Conservation (phyloP, 2,797 vertebrate species). For the Spea hammondii region DNA sequence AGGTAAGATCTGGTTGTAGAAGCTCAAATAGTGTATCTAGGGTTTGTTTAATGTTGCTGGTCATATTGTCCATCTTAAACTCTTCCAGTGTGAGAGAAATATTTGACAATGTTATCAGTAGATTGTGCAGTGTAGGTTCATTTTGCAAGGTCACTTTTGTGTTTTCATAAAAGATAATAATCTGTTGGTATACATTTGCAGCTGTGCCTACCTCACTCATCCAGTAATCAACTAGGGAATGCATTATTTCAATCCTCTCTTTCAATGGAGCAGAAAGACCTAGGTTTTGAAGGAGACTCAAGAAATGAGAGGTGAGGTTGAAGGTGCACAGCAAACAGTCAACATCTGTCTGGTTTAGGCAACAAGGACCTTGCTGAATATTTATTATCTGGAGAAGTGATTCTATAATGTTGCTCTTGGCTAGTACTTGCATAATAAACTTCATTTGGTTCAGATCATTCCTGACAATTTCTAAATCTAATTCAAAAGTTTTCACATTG, state of each 20-base stretch:
- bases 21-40: not conserved
- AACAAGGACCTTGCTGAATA: not conserved
- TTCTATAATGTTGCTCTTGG: constrained; percentile 16
- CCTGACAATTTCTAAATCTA: constrained; percentile 3
- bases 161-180: constrained; percentile 12
- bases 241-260: not conserved
- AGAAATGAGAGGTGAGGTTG: constrained; percentile 25
- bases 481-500: not conserved
- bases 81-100: constrained; percentile 10
- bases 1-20: not conserved
- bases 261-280: not conserved
- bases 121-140: not conserved
- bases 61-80: not conserved
- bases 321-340: constrained; percentile 10
- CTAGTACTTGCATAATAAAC: not conserved
- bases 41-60: not conserved
- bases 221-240: constrained; percentile 30
- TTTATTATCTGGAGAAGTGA: constrained; percentile 2
- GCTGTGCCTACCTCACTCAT: constrained; percentile 10
- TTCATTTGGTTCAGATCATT: constrained; percentile 7
- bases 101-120: constrained; percentile 3
- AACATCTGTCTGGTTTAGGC: not conserved
- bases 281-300: constrained; percentile 11
- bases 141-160: constrained; percentile 16
- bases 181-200: constrained; percentile 23